Base-by-base conservation (phyloP, 2,113 vertebrate species). In the Vicugna pacos region DNA sequence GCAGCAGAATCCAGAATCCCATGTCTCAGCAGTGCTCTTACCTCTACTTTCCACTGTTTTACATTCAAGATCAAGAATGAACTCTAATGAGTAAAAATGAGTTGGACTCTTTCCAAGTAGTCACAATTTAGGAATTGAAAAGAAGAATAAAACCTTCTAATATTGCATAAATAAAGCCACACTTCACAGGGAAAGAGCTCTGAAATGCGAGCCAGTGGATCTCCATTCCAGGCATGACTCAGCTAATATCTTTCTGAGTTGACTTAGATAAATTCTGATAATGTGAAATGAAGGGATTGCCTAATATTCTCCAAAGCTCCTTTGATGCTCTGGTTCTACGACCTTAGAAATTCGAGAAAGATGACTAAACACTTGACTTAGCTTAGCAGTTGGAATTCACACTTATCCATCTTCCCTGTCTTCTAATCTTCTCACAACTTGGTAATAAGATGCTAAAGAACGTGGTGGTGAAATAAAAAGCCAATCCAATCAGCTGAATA, bases 81-180 rank as follows among this genome's bases (percentile, higher is more conserved):
- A 46, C 91, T 73, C 10, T 35, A 22, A 52, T 30, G n/a, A 73
- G 58, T 79, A 83, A 85, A 96, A 85, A 58, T 83, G 16, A 58
- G 15, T 58, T 35, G 28, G 6, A 64, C 56, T 91, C 20, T 85
- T 96, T 96, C 67, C 72, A 80, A 91, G 75, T 65, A 64, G 19
- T 62, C 77, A 7, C 24, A 54, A 14, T 76, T 88, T 52, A 38
- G 42, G 19, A 67, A 89, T 5, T 91, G 30, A n/a, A 88, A 93
- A 96, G 56, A 93, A 56, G 19, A 82, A 58, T 80, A 24, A 32
- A 76, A 84, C 32, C 58, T 94, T 80, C 64, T 83, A 80, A 79
- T 60, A 77, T 50, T 38, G 12, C n/a, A 38, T 35, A 58, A 85
- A 42, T 58, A 72, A 90, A 95, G 72, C 16, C 38, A 35, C 14